Evolutionary conservation across 30 jellyfish, hydroid and myxozoan genomes (phyloP).

Genomic region (Aurelia sp.): DNA sequence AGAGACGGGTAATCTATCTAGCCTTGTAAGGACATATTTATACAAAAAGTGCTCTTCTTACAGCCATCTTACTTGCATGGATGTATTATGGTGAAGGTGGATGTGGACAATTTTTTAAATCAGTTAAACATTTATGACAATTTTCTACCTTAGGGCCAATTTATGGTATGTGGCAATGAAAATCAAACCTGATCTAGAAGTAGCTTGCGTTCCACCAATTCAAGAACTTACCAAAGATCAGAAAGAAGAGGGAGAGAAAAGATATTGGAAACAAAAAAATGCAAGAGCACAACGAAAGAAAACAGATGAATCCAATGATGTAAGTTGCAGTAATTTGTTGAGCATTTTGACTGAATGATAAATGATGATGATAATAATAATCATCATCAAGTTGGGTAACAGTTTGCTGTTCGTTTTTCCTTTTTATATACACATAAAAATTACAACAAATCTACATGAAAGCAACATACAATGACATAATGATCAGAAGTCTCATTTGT

Average conservation of each 20-base stretch:
- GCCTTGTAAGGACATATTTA: too few species aligned
- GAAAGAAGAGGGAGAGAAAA: slow-evolving; percentile 57
- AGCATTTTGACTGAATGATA: background rate
- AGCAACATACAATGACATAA: too few species aligned
- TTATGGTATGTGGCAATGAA: slow-evolving; percentile 87
- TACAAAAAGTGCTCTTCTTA: too few species aligned
- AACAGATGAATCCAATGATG: slow-evolving; percentile 38
- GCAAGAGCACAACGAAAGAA: slow-evolving; percentile 63
- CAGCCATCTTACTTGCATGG: too few species aligned
- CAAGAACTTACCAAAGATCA: slow-evolving; percentile 52
- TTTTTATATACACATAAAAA: too few species aligned
- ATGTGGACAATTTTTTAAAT: background rate
- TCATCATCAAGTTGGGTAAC: background rate
- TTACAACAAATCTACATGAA: too few species aligned
- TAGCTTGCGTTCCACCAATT: slow-evolving; percentile 77
- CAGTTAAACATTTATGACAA: background rate
- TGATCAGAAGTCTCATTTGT: too few species aligned
- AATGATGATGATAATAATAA: too few species aligned
- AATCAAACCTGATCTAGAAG: background rate
- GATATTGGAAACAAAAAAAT: slow-evolving; percentile 71
- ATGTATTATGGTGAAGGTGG: too few species aligned
- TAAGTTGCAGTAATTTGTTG: slow-evolving; percentile 1
- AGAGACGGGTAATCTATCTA: too few species aligned
- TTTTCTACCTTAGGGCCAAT: slow-evolving; percentile 61
- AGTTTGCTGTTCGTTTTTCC: too few species aligned